A percentile compares a stretch with the other conserved stretches of the same genome.
phyloP scores from a whole-genome alignment of 1,140 invertebrate genomes.

The Pogonus chalceus region DNA sequence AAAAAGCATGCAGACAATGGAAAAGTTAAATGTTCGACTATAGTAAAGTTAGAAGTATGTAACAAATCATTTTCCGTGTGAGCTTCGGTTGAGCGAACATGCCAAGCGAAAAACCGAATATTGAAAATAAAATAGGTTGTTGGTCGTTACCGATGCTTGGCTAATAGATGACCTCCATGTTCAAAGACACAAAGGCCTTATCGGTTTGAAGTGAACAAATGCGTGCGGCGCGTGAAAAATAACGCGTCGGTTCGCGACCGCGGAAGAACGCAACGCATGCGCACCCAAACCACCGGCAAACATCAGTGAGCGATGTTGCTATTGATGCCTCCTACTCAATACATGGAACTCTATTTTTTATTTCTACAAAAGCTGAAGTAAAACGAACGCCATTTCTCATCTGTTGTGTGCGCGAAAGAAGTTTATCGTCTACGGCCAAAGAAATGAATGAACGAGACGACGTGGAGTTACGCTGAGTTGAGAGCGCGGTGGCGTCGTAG shows the following conservation, averaged over 20 bases:
- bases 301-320: background rate
- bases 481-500: background rate
- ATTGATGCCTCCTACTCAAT: constrained; percentile 9
- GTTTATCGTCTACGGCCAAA: background rate
- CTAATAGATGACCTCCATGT: constrained; percentile 32
- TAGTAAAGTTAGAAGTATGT: too few relatives aligned
- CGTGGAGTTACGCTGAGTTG: background rate
- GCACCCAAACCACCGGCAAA: background rate
- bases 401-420: background rate
- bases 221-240: constrained; percentile 3
- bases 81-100: background rate
- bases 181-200: constrained; percentile 33
- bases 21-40: too few relatives aligned
- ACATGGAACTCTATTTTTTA: constrained; percentile 7
- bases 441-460: background rate
- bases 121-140: constrained; percentile 7
- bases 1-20: too few relatives aligned
- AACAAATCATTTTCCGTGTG: background rate
- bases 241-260: background rate
- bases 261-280: background rate
- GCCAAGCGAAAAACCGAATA: constrained; percentile 2
- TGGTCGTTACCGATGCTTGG: constrained; percentile 6
- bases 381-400: constrained; percentile 8
- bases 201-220: constrained; percentile 15
- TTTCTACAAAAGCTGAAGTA: background rate